phyloP scores from a whole-genome alignment of 2,888 invertebrate genomes.

The Mayetiola destructor region DNA sequence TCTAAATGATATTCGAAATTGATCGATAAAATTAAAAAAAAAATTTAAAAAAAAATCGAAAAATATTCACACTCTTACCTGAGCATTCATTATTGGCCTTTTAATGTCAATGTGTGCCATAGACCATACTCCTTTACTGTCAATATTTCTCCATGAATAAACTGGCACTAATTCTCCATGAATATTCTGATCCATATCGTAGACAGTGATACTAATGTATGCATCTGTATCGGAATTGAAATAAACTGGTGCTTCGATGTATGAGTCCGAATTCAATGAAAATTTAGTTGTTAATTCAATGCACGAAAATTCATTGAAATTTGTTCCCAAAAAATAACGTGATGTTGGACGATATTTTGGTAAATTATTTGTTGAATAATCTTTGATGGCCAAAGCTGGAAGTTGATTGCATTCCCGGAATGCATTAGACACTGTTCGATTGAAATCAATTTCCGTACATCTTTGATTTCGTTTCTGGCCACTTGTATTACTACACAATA shows the following conservation, averaged over 20 bases:
- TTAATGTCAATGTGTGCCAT: neutral
- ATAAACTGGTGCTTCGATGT: neutral
- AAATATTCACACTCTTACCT: neutral
- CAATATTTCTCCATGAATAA: neutral
- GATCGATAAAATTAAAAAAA: neutral
- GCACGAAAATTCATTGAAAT: neutral
- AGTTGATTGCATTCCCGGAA: too few species aligned
- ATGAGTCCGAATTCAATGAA: neutral
- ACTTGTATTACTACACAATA: too few species aligned
- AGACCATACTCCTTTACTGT: neutral
- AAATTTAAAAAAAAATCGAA: neutral
- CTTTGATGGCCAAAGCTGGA: neutral
- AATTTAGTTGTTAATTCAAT: neutral
- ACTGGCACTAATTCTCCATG: too few species aligned
- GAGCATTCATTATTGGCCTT: neutral
- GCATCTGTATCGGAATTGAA: neutral
- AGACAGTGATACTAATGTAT: neutral
- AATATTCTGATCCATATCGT: neutral
- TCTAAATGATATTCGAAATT: too few species aligned
- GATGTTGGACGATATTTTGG: neutral
- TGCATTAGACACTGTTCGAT: too few species aligned
- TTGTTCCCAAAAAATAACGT: neutral
- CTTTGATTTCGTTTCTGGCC: neutral
- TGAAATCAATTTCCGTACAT: neutral
- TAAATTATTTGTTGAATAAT: neutral